Conservation (phyloP, 2,888 invertebrate genomes). For the Callinectes sapidus region DNA sequence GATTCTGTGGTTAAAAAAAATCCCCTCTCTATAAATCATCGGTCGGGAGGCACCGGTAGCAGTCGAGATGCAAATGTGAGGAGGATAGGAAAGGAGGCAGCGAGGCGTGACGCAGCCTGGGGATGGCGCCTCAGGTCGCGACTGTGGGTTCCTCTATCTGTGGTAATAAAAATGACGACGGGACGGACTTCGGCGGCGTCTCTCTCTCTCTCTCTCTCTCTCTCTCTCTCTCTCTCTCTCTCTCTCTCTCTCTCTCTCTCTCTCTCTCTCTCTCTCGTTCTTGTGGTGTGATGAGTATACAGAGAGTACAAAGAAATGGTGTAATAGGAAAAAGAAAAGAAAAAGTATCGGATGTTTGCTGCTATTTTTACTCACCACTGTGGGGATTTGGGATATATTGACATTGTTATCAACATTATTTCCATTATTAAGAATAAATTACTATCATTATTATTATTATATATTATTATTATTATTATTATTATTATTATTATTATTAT, state of each 20-base stretch:
- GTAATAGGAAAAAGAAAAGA: too few relatives aligned
- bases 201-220: conserved; percentile 40
- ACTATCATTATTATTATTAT: conserved; percentile 31
- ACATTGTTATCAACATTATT: conserved; percentile 14
- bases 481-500: background rate
- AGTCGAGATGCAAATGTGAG: background rate
- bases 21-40: background rate
- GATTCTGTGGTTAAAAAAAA: too few relatives aligned
- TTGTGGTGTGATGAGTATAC: too few relatives aligned
- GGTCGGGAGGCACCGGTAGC: background rate
- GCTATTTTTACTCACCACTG: too few relatives aligned
- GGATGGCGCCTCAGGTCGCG: background rate
- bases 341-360: too few relatives aligned
- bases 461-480: background rate
- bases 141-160: background rate
- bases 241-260: too few relatives aligned
- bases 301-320: too few relatives aligned
- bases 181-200: background rate
- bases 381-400: too few relatives aligned
- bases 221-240: conserved; percentile 26
- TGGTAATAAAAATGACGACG: background rate
- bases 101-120: background rate
- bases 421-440: conserved; percentile 2
- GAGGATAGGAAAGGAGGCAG: background rate
- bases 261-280: too few relatives aligned